Conservation (phyloP, 2,888 invertebrate genomes). For the Drosophila diplacantha region DNA sequence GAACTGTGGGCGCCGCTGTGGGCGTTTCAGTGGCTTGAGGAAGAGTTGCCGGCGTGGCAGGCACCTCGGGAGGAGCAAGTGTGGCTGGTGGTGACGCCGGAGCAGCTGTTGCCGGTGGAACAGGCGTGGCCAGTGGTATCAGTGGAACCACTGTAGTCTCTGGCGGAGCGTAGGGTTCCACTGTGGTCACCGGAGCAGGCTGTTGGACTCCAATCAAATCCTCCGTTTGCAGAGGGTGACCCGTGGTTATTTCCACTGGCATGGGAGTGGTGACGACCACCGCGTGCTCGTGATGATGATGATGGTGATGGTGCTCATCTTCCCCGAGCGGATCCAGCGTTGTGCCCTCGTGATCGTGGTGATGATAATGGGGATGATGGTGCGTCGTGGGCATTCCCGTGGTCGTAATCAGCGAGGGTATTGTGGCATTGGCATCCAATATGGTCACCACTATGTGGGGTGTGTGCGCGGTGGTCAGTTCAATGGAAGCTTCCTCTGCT, state of each 20-base stretch:
- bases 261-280: constrained; percentile 19
- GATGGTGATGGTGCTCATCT: constrained; percentile 35
- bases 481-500: constrained; percentile 44
- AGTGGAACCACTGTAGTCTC: constrained; percentile 24
- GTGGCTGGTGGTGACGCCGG: constrained; percentile 21
- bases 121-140: constrained; percentile 25
- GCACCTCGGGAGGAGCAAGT: constrained; percentile 19
- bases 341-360: constrained; percentile 26
- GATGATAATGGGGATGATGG: constrained; percentile 29
- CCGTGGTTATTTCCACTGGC: constrained; percentile 47
- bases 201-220: constrained; percentile 44
- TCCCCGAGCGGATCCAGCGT: constrained; percentile 21
- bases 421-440: constrained; percentile 35
- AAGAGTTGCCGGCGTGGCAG: constrained; percentile 36
- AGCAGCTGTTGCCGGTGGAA: constrained; percentile 25
- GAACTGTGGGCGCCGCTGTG: constrained; percentile 10
- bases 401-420: constrained; percentile 31
- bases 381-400: constrained; percentile 36
- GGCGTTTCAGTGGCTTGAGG: constrained; percentile 29
- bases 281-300: constrained; percentile 16
- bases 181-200: constrained; percentile 37
- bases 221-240: constrained; percentile 52
- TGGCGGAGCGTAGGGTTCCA: constrained; percentile 23
- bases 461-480: constrained; percentile 47
- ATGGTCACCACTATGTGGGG: constrained; percentile 57